Evolutionary conservation across 37 sponge, comb jelly and placozoan species (phyloP).

Genomic region (Tethya wilhelma): DNA sequence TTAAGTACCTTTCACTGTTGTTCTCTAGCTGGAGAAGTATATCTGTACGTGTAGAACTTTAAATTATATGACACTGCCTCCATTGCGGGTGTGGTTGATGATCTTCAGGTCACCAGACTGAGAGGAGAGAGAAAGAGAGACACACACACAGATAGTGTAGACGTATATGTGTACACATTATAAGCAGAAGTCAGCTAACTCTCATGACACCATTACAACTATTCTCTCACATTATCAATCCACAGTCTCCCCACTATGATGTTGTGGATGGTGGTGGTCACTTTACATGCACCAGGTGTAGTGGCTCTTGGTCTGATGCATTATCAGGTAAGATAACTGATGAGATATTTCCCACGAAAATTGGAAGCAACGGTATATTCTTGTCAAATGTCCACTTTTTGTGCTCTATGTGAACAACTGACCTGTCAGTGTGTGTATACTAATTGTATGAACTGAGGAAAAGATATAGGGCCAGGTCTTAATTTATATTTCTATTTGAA

Average conservation of each 20-base stretch:
- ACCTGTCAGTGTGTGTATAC: conserved; percentile 96
- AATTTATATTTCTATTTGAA: no score
- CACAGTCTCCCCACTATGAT: conserved; percentile 98
- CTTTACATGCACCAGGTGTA: conserved; percentile 92
- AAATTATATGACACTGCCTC: conserved; percentile 71
- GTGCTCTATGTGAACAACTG: conserved; percentile 90
- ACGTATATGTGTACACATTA: no score
- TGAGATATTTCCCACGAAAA: conserved; percentile 97
- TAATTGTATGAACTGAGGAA: no score
- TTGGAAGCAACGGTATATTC: conserved; percentile 97
- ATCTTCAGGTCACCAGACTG: conserved; percentile 92
- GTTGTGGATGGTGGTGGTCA: conserved; percentile 89
- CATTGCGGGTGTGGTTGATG: conserved; percentile 87
- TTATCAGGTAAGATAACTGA: conserved; percentile 77
- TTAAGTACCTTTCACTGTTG: conserved; percentile 72
- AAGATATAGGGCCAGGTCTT: no score
- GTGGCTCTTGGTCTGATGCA: conserved; percentile 87
- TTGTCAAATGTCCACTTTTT: conserved; percentile 94
- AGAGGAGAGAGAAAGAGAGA: neutral
- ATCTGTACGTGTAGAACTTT: conserved; percentile 94
- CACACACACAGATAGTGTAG: neutral
- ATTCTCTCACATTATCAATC: conserved; percentile 85
- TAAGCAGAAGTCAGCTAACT: neutral
- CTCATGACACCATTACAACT: no score
- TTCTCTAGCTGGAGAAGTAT: conserved; percentile 88